These are phyloP conservation scores for Choloepus hoffmanni DNA, from an alignment of 2,113 vertebrate genomes.

Conservation along the genomic window DNA sequence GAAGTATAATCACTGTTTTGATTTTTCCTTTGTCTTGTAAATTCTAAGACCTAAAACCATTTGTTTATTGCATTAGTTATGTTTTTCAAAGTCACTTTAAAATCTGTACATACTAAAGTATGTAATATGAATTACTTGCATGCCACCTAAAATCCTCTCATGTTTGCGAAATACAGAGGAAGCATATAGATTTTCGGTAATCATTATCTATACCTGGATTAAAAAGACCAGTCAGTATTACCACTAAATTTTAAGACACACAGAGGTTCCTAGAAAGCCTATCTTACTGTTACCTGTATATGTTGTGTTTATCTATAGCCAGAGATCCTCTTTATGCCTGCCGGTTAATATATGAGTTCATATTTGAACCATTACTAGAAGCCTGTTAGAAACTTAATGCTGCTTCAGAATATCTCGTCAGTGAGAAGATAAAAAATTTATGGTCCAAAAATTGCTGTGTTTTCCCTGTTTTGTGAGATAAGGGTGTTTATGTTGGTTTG, in stretches of 20 bases:
- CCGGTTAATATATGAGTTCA: not conserved
- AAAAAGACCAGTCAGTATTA: not conserved
- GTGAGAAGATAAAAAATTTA: constrained; percentile 19
- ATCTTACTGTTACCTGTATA: not conserved
- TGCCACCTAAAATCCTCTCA: not conserved
- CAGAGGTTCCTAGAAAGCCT: not conserved
- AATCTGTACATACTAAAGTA: not conserved
- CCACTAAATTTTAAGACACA: not conserved
- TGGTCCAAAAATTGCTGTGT: not conserved
- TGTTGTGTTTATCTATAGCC: not conserved
- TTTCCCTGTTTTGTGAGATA: not conserved
- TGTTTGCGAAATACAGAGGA: not conserved
- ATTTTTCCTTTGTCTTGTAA: not conserved
- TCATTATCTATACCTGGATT: not conserved
- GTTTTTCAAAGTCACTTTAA: not conserved
- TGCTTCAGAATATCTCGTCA: not conserved
- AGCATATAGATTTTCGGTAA: constrained; percentile 11
- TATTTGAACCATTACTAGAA: not conserved
- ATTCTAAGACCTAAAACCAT: constrained; percentile 13
- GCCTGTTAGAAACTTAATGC: not conserved
- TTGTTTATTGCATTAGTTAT: not conserved
- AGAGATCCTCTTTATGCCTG: not conserved
- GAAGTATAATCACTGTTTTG: not conserved
- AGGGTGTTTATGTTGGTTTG: not conserved
- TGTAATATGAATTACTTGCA: not conserved